A percentile compares a stretch with the other conserved stretches of the same genome.
Conservation (phyloP, 2,113 vertebrate species). For the Brevimyrus niger region DNA sequence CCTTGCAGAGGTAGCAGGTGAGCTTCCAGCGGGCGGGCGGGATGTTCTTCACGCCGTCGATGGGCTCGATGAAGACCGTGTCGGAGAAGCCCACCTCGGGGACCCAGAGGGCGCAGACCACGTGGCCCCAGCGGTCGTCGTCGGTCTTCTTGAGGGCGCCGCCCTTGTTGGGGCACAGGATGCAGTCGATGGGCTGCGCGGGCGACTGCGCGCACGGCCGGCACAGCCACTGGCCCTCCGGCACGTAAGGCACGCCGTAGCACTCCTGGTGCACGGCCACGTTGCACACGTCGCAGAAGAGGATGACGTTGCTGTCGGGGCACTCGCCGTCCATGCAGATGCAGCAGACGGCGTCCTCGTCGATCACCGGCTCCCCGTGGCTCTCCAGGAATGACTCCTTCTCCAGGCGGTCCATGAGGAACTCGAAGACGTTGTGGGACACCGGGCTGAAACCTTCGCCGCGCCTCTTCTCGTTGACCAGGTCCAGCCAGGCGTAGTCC, state of each 20-base stretch:
- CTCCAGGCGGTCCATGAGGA: conserved; percentile 96
- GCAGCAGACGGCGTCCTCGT: conserved; percentile 98
- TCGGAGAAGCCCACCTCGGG: conserved; percentile 97
- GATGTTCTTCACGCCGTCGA: conserved; percentile 92
- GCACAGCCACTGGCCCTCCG: conserved; percentile 96
- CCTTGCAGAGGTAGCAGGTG: conserved; percentile 96
- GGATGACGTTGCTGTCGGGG: conserved; percentile 94
- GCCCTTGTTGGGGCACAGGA: conserved; percentile 94
- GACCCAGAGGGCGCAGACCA: conserved; percentile 95
- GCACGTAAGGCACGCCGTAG: conserved; percentile 95
- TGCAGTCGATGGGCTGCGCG: conserved; percentile 76
- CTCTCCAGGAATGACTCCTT: conserved; percentile 86
- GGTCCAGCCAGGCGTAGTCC: conserved; percentile 93
- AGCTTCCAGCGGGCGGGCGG: conserved; percentile 95
- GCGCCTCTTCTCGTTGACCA: conserved; percentile 85
- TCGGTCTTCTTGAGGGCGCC: conserved; percentile 97
- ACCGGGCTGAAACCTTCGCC: conserved; percentile 83
- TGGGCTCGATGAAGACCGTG: conserved; percentile 96
- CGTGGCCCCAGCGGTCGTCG: conserved; percentile 94
- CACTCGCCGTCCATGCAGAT: conserved; percentile 98
- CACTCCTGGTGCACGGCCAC: conserved; percentile 98
- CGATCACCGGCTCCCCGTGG: conserved; percentile 75
- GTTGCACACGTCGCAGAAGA: conserved; percentile 96
- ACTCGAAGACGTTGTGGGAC: conserved; percentile 91
- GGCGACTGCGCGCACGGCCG: conserved; percentile 89